Conservation (phyloP, 2,888 invertebrate species). For the Trissolcus japonicus region DNA sequence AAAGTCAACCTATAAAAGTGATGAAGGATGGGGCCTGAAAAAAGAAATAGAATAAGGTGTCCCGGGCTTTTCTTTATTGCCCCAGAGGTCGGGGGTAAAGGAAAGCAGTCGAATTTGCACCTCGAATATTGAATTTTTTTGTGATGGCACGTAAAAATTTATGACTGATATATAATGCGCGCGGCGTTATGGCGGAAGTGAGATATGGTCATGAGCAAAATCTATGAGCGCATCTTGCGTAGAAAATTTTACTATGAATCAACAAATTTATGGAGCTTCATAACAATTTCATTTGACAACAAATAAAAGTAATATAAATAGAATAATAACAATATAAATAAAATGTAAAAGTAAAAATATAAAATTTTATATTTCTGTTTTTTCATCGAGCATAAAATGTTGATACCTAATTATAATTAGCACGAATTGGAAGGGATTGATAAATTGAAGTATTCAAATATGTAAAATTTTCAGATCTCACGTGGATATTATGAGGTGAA, state of each 20-base stretch:
- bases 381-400: no score
- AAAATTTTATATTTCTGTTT: no score
- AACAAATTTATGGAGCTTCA: neutral
- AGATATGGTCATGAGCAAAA: constrained; percentile 26
- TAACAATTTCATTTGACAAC: no score
- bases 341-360: no score
- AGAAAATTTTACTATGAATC: constrained; percentile 26
- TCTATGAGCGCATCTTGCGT: constrained; percentile 20
- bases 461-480: neutral
- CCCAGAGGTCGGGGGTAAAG: neutral
- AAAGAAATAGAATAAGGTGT: constrained; percentile 3
- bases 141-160: constrained; percentile 39
- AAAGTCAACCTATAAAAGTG: neutral
- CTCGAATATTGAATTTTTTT: constrained; percentile 44
- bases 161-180: constrained; percentile 35
- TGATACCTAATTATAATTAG: no score
- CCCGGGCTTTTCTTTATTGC: constrained; percentile 14
- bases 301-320: no score
- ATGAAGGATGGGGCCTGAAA: neutral
- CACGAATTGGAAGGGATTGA: no score
- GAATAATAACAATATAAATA: no score
- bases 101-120: constrained; percentile 18
- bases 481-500: no score
- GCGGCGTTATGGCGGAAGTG: constrained; percentile 24
- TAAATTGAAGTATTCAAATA: neutral